Conservation (phyloP, 2,113 vertebrate species). For the Cervus canadensis region DNA sequence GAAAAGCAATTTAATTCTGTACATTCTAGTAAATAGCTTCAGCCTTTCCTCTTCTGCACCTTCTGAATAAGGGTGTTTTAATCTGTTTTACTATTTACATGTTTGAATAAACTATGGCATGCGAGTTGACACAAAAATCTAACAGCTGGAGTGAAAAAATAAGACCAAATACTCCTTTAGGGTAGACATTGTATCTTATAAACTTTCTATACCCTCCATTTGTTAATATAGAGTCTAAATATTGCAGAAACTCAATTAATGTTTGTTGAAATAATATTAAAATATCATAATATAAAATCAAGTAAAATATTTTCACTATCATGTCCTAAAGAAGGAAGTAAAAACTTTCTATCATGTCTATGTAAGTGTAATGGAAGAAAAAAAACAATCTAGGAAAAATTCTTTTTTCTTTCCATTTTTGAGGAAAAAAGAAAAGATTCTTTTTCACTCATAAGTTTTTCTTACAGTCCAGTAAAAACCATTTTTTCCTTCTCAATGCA, state of each 20-base stretch:
- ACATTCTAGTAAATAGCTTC: not conserved
- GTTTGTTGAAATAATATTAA: not conserved
- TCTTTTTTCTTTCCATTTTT: not conserved
- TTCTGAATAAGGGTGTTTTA: slow-evolving; percentile 15
- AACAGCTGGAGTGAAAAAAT: not conserved
- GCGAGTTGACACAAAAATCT: not conserved
- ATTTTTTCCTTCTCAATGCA: not conserved
- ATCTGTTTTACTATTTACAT: not conserved
- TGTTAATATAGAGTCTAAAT: not conserved
- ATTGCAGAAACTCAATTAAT: not conserved
- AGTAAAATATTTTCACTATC: not conserved
- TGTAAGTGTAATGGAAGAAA: not conserved
- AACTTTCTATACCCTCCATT: not conserved
- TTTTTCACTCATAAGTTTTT: not conserved
- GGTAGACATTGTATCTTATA: not conserved
- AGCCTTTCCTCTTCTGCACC: not conserved
- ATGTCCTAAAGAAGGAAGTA: not conserved
- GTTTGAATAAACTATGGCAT: slow-evolving; percentile 13
- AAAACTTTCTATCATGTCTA: not conserved
- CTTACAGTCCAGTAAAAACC: not conserved
- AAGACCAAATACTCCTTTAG: not conserved
- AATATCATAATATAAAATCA: not conserved
- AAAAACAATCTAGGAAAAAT: not conserved
- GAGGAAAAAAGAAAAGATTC: not conserved
- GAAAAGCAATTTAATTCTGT: not conserved